Base-by-base conservation (phyloP, 2,113 vertebrate genomes). In the Pelvicachromis taeniatus region DNA sequence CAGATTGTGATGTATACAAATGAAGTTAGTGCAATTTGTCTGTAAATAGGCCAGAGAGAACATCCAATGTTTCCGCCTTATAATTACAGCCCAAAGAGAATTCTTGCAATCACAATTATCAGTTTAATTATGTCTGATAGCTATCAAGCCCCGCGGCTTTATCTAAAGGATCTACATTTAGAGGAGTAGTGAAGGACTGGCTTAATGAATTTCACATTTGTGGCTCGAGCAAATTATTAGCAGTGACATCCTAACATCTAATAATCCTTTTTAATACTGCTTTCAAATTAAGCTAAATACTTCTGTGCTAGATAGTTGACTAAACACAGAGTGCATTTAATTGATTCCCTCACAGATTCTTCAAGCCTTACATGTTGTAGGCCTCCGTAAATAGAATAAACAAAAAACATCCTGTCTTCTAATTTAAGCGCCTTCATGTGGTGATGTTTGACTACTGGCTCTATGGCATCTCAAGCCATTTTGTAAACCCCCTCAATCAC, bases 101-200 rank as follows among this genome's bases (percentile, higher is more conserved):
- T 82, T 92, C 61, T 92, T 88, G 82, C 61, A 89, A 91, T 92
- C 82, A 81, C 88, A 92, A 94, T 96, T 92, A 95, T 87, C 89
- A 84, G 65, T 95, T 93, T 93, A 94, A 96, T 95, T 95, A 92
- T 73, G 85, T 85, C 80, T 88, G 94, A 95, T 95, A 88, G 85
- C 85, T 70, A 95, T 95, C 95, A 81, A 88, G 65, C 70, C 89
- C 85, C 33, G 85, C 53, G 9, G 90, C 90, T 87, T 80, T 88
- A 94, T 92, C 90, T 81, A 83, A 88, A 92, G 16, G 85, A 94
- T 93, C 88, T 90, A 61, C 63, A 84, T 93, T 83, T 89, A 92
- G 87, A 81, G 77, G 38, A 87, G 89, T 84, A 77, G 85, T 92
- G 82, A 78, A 93, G 77, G 84, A 88, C 29, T 80, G 85, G 75